Conservation (phyloP, 1,140 invertebrate species). For the Schlechtendalia chinensis region DNA sequence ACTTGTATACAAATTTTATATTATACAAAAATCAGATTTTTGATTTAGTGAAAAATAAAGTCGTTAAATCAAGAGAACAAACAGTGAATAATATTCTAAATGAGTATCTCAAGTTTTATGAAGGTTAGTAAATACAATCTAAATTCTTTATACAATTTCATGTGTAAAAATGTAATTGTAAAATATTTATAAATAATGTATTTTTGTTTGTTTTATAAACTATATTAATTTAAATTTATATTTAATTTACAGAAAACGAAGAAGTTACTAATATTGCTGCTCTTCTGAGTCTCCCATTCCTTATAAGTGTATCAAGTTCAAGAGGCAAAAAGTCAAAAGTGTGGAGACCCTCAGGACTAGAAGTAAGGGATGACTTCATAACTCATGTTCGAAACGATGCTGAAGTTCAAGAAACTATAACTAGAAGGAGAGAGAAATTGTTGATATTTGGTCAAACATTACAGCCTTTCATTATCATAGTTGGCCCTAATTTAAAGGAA, state of each 20-base stretch:
- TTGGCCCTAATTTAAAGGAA: not conserved
- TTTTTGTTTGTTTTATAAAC: not conserved
- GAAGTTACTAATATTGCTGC: slow-evolving; percentile 1
- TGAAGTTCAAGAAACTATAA: not conserved
- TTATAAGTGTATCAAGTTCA: too few relatives aligned
- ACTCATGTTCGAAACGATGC: not conserved
- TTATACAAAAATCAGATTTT: not conserved
- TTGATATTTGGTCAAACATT: not conserved
- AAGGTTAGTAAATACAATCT: not conserved
- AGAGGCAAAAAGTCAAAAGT: not conserved
- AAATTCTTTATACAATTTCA: too few relatives aligned
- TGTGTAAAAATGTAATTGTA: too few relatives aligned
- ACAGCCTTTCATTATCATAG: slow-evolving; percentile 5
- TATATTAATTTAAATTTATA: not conserved
- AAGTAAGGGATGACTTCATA: not conserved
- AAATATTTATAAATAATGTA: not conserved
- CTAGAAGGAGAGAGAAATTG: not conserved
- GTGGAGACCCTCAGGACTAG: not conserved
- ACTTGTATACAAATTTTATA: not conserved
- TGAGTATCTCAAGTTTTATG: not conserved
- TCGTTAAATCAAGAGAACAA: not conserved
- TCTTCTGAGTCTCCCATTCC: too few relatives aligned
- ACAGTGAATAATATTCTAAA: not conserved
- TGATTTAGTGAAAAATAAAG: not conserved
- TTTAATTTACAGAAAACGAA: slow-evolving; percentile 14